Conservation (phyloP, 2,113 vertebrate species). For the Budorcas taxicolor region DNA sequence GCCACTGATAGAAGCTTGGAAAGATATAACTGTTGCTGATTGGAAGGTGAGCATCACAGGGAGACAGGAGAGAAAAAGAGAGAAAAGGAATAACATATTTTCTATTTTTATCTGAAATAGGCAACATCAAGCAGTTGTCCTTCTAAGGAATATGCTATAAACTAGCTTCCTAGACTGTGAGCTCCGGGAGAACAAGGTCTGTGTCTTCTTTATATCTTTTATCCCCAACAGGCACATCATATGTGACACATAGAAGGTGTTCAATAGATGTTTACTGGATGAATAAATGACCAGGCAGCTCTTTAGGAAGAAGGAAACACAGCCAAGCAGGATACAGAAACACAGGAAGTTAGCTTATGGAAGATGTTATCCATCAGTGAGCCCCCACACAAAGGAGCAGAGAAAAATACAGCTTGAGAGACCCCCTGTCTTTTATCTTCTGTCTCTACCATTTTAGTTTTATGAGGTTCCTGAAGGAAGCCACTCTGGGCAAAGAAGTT, state of each 20-base stretch:
- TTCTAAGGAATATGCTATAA: constrained; percentile 2
- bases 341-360: background rate
- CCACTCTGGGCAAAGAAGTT: background rate
- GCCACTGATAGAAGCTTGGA: constrained; percentile 22
- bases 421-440: background rate
- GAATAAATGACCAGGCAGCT: constrained; percentile 4
- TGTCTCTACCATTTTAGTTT: background rate
- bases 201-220: background rate
- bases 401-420: background rate
- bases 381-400: background rate
- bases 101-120: constrained; percentile 59
- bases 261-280: constrained; percentile 1
- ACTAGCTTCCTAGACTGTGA: background rate
- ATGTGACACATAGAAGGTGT: background rate
- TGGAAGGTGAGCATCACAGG: constrained; percentile 23
- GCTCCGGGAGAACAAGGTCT: constrained; percentile 7
- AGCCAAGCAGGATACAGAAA: background rate
- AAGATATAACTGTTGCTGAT: constrained; percentile 44
- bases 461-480: background rate
- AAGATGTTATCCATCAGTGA: background rate
- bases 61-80: constrained; percentile 28
- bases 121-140: constrained; percentile 34
- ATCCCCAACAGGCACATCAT: background rate
- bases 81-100: constrained; percentile 35
- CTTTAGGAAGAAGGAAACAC: background rate